A percentile compares a stretch with the other conserved stretches of the same genome.
Conservation (phyloP, 2,797 vertebrate species). For the Sebastes minor region DNA sequence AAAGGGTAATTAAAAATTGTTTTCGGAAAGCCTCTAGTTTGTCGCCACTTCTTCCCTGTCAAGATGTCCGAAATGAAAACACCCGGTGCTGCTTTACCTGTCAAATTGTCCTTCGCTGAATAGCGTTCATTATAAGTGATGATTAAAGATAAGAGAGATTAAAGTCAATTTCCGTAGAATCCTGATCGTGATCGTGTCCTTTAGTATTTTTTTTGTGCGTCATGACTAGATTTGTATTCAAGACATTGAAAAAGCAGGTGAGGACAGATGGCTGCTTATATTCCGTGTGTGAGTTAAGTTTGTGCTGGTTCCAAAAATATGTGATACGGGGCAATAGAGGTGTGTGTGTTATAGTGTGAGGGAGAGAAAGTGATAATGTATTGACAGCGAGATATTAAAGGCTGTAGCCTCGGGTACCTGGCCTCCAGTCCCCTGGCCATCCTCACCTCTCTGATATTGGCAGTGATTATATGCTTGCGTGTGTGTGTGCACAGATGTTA, state of each 20-base stretch:
- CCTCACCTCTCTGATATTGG: conserved; percentile 35
- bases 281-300: conserved; percentile 25
- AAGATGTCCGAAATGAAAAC: background rate
- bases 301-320: background rate
- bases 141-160: conserved; percentile 3
- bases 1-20: conserved; percentile 9
- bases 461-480: conserved; percentile 3
- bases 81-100: conserved; percentile 2
- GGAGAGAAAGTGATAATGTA: conserved; percentile 24
- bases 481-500: background rate
- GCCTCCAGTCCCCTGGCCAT: background rate
- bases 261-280: conserved; percentile 43
- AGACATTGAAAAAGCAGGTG: conserved; percentile 4
- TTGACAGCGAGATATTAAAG: conserved; percentile 55
- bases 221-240: conserved; percentile 36
- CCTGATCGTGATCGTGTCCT: background rate
- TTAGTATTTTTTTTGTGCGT: background rate
- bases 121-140: conserved; percentile 3
- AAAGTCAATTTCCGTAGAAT: background rate
- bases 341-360: background rate
- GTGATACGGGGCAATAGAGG: background rate
- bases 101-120: conserved; percentile 7
- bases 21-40: background rate
- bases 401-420: conserved; percentile 14
- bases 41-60: background rate